These are phyloP conservation scores for Cosmorhoe ocellata DNA, from an alignment of 2,888 invertebrate species.

Conservation along the genomic window DNA sequence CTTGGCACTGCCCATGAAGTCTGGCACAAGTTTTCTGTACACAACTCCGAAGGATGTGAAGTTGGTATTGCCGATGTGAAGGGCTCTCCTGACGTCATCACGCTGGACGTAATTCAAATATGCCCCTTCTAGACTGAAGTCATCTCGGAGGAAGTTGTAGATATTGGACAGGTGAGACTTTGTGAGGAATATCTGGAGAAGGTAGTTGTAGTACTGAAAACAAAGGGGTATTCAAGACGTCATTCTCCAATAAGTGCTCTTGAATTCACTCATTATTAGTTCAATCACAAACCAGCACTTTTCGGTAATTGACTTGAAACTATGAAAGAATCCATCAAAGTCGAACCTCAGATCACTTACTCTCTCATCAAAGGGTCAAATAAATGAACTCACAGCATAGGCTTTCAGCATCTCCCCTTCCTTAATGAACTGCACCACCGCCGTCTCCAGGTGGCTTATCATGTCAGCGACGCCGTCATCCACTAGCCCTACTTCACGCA, in stretches of 20 bases:
- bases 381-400: slow-evolving; percentile 68
- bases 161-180: slow-evolving; percentile 73
- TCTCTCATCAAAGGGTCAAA: too few species aligned
- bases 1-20: slow-evolving; percentile 83
- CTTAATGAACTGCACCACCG: slow-evolving; percentile 68
- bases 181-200: slow-evolving; percentile 67
- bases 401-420: slow-evolving; percentile 74
- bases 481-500: slow-evolving; percentile 79
- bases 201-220: slow-evolving; percentile 80
- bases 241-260: too few species aligned
- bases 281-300: too few species aligned
- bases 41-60: slow-evolving; percentile 78
- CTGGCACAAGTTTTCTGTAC: slow-evolving; percentile 74
- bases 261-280: too few species aligned
- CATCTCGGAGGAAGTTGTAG: slow-evolving; percentile 77
- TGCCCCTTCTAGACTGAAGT: slow-evolving; percentile 59
- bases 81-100: slow-evolving; percentile 67
- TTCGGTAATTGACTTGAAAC: too few species aligned
- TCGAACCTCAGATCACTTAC: too few species aligned
- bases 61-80: slow-evolving; percentile 79
- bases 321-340: too few species aligned
- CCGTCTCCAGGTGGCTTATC: slow-evolving; percentile 70
- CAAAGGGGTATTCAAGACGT: too few species aligned
- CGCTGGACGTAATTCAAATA: slow-evolving; percentile 72
- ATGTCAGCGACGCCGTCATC: slow-evolving; percentile 74